Base-by-base conservation (phyloP, 2,888 invertebrate genomes). In the Minunthozetes semirufus region DNA sequence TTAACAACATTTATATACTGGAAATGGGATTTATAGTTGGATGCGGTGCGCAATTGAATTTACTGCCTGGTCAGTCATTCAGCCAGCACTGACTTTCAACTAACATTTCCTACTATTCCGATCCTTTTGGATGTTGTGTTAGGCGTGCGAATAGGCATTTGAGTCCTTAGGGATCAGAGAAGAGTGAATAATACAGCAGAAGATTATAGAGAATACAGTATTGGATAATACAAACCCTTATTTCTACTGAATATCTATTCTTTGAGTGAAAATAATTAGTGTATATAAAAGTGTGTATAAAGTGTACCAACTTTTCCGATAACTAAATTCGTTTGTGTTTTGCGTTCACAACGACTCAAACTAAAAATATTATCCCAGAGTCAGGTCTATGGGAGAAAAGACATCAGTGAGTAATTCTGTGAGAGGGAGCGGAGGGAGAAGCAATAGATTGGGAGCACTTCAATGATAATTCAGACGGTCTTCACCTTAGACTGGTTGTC, bases 31-130 rank as follows among this genome's bases (percentile, higher is more conserved):
- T 56, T 56, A 56, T 56, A 56, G 56, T 56, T 68, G 68, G 68
- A 68, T 68, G 68, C 68, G 68, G 68, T 68, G 68, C 68, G 15
- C 68, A 68, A 68, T 68, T 68, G 42, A 68, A 68, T 68, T 68
- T 68, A 15, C 42, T 42, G 68, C 42, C 38, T 22, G 68, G 68
- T 68, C 68, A 42, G 63, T 33, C 61, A 50, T 6, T 42, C 13
- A 42, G 42, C 8, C 48, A n/a, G n/a, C 9, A 13, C 27, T 63
- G n/a, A 25, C 27, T 63, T 33, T 33, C 6, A 33, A 33, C 33
- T 63, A 33, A 63, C 63, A 63, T 29, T 38, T 15, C 29, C 38
- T 63, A 63, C 63, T 3, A 29, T 68, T 42, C 38, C 33, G 13
- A n/a, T 33, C 9, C 27, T 59, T 8, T 61, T n/a, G 17, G 42